Conservation (phyloP, 2,888 invertebrate species). For the Phyllotreta cruciferae region DNA sequence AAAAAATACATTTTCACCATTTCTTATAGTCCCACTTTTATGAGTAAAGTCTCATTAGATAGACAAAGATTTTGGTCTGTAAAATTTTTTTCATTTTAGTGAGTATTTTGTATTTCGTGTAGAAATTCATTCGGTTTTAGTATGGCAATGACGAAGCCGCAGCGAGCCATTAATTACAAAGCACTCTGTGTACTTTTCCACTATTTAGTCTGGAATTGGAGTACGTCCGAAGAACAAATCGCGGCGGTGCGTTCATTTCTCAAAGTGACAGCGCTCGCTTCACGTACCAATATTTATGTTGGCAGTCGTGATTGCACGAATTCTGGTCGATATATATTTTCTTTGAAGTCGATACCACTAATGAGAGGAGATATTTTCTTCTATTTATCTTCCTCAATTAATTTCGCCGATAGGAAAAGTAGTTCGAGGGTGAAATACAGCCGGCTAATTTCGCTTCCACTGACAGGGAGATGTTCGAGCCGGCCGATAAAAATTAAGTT, state of each 20-base stretch:
- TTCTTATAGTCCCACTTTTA: too few relatives aligned
- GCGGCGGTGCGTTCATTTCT: conserved; percentile 48
- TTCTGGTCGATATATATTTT: conserved; percentile 45
- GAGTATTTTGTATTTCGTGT: too few relatives aligned
- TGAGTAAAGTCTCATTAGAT: too few relatives aligned
- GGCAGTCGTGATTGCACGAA: conserved; percentile 50
- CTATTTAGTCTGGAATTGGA: conserved; percentile 51
- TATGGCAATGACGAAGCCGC: conserved; percentile 8
- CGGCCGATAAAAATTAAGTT: conserved; percentile 38
- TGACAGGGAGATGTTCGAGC: conserved; percentile 42
- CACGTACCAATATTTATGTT: conserved; percentile 53
- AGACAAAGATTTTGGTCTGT: too few relatives aligned
- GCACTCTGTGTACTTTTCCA: conserved; percentile 33
- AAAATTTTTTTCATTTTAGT: too few relatives aligned
- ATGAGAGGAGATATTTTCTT: conserved; percentile 53
- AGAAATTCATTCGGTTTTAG: not conserved
- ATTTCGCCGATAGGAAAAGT: conserved; percentile 51
- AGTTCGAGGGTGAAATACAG: conserved; percentile 46
- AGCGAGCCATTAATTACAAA: conserved; percentile 27
- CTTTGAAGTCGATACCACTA: conserved; percentile 54
- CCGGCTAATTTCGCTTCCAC: conserved; percentile 51
- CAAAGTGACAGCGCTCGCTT: conserved; percentile 51
- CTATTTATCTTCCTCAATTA: conserved; percentile 56
- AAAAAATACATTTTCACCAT: too few relatives aligned
- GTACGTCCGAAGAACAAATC: conserved; percentile 52